Evolutionary conservation across 2,113 vertebrate genomes (phyloP).

Genomic region (Desmodus rotundus): DNA sequence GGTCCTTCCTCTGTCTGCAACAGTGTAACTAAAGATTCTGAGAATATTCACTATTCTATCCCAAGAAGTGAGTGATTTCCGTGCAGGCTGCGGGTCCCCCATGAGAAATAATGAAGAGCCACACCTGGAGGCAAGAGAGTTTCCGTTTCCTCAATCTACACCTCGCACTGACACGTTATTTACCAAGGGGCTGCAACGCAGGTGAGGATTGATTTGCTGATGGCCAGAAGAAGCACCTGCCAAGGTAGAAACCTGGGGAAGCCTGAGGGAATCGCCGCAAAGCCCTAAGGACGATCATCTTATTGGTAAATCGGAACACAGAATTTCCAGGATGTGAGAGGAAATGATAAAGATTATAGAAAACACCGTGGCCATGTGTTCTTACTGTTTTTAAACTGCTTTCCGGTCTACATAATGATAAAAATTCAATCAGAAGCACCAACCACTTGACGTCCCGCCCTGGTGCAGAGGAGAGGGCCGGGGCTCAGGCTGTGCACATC

Average conservation of each 20-base stretch:
- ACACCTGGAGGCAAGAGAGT: too few relatives aligned
- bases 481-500: fast-evolving
- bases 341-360: neutral
- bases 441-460: neutral
- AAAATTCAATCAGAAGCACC: neutral
- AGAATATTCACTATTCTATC: neutral
- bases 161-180: neutral
- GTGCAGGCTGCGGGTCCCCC: neutral
- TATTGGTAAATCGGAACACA: neutral
- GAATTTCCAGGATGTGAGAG: neutral
- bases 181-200: neutral
- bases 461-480: neutral
- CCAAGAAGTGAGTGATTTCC: neutral
- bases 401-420: neutral
- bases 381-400: neutral
- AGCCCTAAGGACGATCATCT: neutral
- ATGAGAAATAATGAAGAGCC: neutral
- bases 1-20: neutral
- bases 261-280: neutral
- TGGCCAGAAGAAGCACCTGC: neutral
- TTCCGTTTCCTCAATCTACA: neutral
- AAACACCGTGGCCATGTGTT: neutral
- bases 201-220: neutral
- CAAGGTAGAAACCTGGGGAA: neutral
- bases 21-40: neutral